Conservation (phyloP, 1,140 invertebrate genomes). For the Melanaphis sacchari region DNA sequence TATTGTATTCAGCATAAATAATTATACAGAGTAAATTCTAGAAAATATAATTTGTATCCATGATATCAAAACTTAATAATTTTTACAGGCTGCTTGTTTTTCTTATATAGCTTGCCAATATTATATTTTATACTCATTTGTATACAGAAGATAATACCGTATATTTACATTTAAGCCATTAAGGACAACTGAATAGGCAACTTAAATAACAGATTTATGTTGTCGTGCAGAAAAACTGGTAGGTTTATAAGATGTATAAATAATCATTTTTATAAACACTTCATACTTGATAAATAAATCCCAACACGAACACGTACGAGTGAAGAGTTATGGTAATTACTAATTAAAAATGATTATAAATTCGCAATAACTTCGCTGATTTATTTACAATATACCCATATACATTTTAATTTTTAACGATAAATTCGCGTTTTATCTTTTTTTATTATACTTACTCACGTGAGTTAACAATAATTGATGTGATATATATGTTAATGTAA, state of each 20-base stretch:
- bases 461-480: neutral
- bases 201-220: conserved; percentile 19
- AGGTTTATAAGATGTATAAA: neutral
- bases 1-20: neutral
- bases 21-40: neutral
- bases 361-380: neutral
- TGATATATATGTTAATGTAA: neutral
- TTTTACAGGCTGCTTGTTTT: neutral
- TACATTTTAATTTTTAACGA: neutral
- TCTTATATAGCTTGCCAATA: neutral
- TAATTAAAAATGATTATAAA: neutral
- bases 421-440: neutral
- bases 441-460: conserved; percentile 1
- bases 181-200: conserved; percentile 26
- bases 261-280: neutral
- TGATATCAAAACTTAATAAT: neutral
- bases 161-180: neutral
- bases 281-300: neutral
- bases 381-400: neutral
- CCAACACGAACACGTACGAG: neutral
- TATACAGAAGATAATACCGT: neutral
- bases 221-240: neutral
- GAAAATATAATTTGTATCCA: neutral
- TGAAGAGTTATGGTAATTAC: neutral
- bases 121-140: neutral